Evolutionary conservation across 2,113 vertebrate species (phyloP), one percentile per base, ranked within the genome.

Genomic region (Sturnus vulgaris): DNA sequence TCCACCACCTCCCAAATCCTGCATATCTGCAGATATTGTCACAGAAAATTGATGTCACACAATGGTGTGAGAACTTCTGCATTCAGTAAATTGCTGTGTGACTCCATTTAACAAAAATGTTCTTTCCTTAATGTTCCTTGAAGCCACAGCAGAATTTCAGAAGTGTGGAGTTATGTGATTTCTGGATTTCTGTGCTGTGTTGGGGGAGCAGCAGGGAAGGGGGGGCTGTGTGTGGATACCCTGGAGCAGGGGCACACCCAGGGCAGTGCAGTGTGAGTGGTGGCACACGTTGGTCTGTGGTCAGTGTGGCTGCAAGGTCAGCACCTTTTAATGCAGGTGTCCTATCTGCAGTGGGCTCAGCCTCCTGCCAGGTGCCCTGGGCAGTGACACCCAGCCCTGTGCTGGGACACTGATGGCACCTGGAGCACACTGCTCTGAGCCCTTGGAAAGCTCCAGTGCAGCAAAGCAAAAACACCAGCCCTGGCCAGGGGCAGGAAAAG

Each of bases 391-490:
- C 37, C 37, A 37, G 37, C 37, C 9, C 37, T 37, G 37, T 37
- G 37, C 37, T 37, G 37, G 37, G 50, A 33, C 68, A 92, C 82
- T 89, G 81, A 53, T 5, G 11, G 69, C 75, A 72, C 30, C 2
- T 6, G 80, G 78, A 77, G 57, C n/a, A 39, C 0, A 0, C 28
- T 71, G 3, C 0, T 2, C 0, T 44, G 44, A 24, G 37, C 53
- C 88, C 50, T 73, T 52, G 56, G 61, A 71, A 90, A 79, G 44
- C 82, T 82, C 1, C 4, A 52, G 50, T 42, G 27, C 33, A 79
- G 65, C 35, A 33, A 37, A 5, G 39, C 25, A 56, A 37, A 66
- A 71, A 0, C 22, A 46, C 9, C 46, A 12, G 7, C 2, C 25
- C 52, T 70, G 2, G 11, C 65, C 39, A 40, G 1, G 0, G 12